These are phyloP conservation scores for Lymantria dispar DNA, from an alignment of 2,888 invertebrate species.

Conservation along the genomic window DNA sequence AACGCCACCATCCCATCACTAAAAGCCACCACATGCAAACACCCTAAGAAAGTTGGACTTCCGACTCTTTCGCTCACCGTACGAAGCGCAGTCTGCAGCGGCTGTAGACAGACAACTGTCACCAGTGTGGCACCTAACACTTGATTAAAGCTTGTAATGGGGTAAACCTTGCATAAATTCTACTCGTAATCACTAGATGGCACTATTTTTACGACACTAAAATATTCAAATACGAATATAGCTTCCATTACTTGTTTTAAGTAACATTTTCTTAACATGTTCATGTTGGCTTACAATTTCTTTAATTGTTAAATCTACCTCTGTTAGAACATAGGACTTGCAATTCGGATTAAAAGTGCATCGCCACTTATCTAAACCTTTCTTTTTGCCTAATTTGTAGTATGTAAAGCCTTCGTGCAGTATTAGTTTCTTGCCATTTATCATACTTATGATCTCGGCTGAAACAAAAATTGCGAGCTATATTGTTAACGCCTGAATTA, in stretches of 20 bases:
- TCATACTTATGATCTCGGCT: conserved; percentile 21
- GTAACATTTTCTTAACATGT: conserved; percentile 13
- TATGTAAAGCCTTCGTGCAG: conserved; percentile 16
- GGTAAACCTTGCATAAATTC: too few species aligned
- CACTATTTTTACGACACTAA: too few species aligned
- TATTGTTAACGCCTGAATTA: too few species aligned
- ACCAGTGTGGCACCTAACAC: too few species aligned
- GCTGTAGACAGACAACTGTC: too few species aligned
- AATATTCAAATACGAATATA: background rate
- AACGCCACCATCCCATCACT: too few species aligned
- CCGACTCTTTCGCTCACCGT: too few species aligned
- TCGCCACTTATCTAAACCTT: background rate
- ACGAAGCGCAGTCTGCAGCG: too few species aligned
- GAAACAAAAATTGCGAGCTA: background rate
- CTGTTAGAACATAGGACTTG: background rate
- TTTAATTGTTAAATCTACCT: background rate
- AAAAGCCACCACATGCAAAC: too few species aligned
- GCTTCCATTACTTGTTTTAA: background rate
- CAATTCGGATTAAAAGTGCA: conserved; percentile 1
- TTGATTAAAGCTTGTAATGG: too few species aligned
- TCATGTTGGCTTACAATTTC: conserved; percentile 4
- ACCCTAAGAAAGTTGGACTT: too few species aligned
- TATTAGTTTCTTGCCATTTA: conserved; percentile 15
- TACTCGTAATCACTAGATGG: too few species aligned
- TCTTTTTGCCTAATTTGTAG: conserved; percentile 4